Evolutionary conservation across 2,888 invertebrate species (phyloP), one percentile per base, ranked within the genome.

Genomic region (Macroteleia sp.): DNA sequence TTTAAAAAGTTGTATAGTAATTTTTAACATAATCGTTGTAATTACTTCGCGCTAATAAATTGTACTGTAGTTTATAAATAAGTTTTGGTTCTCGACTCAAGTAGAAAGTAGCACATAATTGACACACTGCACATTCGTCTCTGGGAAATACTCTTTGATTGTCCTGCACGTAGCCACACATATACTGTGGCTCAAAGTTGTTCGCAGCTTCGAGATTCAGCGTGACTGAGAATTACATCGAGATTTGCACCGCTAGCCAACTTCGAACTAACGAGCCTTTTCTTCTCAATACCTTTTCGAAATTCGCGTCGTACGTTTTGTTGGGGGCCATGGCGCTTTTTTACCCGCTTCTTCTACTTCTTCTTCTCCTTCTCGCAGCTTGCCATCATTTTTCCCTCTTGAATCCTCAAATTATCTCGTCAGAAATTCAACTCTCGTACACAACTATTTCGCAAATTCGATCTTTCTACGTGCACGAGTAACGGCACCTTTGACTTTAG

Each of bases 341-440:
- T 20, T 22, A 12, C 25, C 36, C 14, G 61, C 28, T 44, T 46
- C 34, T 52, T 59, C 34, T 30, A 16, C 22, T 22, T 12, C 46
- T 50, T 57, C 44, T 56, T 28, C 56, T 59, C 39, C 28, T 61
- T 16, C 30, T 46, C 41, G 32, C 22, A 34, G 48, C 57, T 54
- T 71, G 70, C 70, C 71, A 71, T 77, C 81, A 80, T 81, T 80
- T 82, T 79, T 81, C 59, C 73, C 79, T 79, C 81, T 80, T 76
- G 80, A 85, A 82, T 77, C 81, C 82, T 83, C 85, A 85, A 88
- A 89, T 89, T 89, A 88, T 87, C 88, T 89, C 88, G 86, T 89
- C 86, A 88, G 85, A 85, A 88, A 89, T 89, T 88, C 89, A 88
- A 81, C 85, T 84, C 89, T 89, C 89, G 88, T 89, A 82, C 86